Percentiles rank a stretch among this genome's conserved stretches.
These are phyloP conservation scores for Vanacampus margaritifer DNA, from an alignment of 2,113 vertebrate genomes.

Conservation along the genomic window DNA sequence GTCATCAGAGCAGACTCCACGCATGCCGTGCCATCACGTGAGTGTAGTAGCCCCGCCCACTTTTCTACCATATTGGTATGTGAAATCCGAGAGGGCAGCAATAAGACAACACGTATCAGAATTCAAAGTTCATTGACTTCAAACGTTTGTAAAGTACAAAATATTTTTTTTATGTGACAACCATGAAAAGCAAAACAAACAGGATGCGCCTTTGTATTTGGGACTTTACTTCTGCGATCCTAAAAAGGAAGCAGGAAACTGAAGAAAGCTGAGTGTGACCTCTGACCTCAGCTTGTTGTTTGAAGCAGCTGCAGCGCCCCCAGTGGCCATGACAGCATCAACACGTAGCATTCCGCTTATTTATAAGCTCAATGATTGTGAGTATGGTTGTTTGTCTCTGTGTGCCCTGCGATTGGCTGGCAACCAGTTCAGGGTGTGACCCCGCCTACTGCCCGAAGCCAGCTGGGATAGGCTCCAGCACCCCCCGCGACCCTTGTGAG, in stretches of 20 bases:
- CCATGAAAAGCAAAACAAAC: neutral
- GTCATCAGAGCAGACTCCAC: neutral
- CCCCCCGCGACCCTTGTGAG: too few species aligned
- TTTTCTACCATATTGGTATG: slow-evolving; percentile 47
- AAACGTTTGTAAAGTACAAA: neutral
- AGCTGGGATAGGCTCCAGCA: too few species aligned
- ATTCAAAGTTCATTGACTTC: neutral
- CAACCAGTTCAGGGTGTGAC: too few species aligned
- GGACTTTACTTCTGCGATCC: neutral
- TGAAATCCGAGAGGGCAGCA: neutral
- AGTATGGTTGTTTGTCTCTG: too few species aligned
- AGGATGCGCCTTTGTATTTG: neutral
- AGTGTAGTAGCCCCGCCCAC: neutral
- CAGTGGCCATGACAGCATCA: neutral
- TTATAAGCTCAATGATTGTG: neutral
- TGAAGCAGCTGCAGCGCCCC: neutral
- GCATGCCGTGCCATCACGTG: neutral
- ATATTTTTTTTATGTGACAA: neutral
- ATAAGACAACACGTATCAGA: too few species aligned
- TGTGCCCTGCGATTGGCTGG: too few species aligned
- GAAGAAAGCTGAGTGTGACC: neutral
- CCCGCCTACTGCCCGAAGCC: too few species aligned
- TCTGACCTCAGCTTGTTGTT: neutral
- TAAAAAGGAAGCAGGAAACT: neutral
- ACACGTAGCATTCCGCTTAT: neutral